A percentile compares a stretch with the other conserved stretches of the same genome.
phyloP scores from a whole-genome alignment of 2,888 invertebrate species.

The Nasonovia ribisnigri region DNA sequence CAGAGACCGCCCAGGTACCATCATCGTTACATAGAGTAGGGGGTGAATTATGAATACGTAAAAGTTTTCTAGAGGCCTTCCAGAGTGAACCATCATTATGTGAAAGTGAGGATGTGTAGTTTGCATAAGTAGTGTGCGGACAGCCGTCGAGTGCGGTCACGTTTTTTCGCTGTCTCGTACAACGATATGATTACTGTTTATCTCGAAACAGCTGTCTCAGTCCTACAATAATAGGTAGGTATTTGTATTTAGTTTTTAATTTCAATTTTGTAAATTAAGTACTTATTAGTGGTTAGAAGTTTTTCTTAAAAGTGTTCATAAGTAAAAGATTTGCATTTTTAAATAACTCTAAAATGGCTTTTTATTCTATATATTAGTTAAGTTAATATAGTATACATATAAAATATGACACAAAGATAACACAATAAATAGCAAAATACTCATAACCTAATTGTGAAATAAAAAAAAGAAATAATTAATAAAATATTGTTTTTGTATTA shows the following conservation, averaged over 20 bases:
- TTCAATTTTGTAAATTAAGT: neutral
- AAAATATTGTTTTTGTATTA: neutral
- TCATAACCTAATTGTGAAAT: neutral
- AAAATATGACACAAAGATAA: neutral
- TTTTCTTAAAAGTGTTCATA: neutral
- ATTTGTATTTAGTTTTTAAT: neutral
- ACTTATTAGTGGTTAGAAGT: neutral
- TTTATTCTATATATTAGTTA: neutral
- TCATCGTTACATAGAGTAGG: conserved; percentile 10
- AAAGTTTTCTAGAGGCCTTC: too few species aligned
- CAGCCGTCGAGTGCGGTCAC: too few species aligned
- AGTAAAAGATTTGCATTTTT: neutral
- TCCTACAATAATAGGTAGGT: too few species aligned
- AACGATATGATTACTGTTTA: too few species aligned
- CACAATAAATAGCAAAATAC: neutral
- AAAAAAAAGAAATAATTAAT: neutral
- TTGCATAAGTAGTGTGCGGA: too few species aligned
- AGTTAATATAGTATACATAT: neutral
- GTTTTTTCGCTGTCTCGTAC: too few species aligned
- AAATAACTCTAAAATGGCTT: neutral
- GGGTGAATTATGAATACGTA: neutral
- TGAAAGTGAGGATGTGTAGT: too few species aligned
- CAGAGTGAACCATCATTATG: too few species aligned
- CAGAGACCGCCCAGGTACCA: too few species aligned
- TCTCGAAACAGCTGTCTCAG: too few species aligned